A percentile compares a stretch with the other conserved stretches of the same genome.
Evolutionary conservation across 2,113 vertebrate genomes (phyloP).

Genomic region (Cercopithecus mona): DNA sequence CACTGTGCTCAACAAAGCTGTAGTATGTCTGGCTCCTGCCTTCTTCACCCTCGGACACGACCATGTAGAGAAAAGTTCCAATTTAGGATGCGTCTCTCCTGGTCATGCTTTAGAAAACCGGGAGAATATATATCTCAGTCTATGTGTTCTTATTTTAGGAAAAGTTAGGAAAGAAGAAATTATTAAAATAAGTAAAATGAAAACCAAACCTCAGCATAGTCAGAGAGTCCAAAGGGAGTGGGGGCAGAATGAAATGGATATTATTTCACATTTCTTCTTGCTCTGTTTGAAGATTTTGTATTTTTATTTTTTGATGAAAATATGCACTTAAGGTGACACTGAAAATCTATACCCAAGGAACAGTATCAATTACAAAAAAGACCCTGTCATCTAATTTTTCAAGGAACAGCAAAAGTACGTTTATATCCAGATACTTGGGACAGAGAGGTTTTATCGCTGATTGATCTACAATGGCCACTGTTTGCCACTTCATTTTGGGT

Average conservation of each 20-base stretch:
- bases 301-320: not conserved
- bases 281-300: not conserved
- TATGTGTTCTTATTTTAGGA: not conserved
- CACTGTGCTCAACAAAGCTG: not conserved
- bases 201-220: not conserved
- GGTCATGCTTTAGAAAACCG: too few species aligned
- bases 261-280: not conserved
- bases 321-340: not conserved
- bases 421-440: too few species aligned
- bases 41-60: not conserved
- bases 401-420: not conserved
- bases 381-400: not conserved
- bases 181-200: not conserved
- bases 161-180: not conserved
- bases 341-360: not conserved
- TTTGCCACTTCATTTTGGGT: not conserved
- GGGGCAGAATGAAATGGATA: not conserved
- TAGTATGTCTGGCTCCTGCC: not conserved
- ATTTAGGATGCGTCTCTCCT: rapidly evolving
- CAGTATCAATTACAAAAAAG: not conserved
- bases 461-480: rapidly evolving
- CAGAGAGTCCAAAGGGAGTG: not conserved
- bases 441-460: not conserved
- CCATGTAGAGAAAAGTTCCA: not conserved
- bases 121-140: too few species aligned